Base-by-base conservation (phyloP, 2,113 vertebrate species). In the Riparia riparia region DNA sequence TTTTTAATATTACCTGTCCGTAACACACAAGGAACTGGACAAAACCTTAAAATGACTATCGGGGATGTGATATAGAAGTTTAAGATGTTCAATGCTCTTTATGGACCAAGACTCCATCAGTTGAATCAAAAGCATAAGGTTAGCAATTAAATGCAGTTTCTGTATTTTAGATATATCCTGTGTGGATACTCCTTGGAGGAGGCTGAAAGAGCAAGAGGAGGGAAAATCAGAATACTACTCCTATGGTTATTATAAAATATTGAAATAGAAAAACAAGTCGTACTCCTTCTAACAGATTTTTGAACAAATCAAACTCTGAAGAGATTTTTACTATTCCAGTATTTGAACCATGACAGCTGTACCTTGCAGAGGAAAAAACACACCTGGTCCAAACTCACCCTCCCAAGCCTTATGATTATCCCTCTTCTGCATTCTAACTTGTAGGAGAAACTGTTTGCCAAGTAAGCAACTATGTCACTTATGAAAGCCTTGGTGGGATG, bases 401-500 rank as follows among this genome's bases (percentile, higher is more conserved):
- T 95, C 32, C 31, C 44, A 82, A 72, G 49, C 61, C 34, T 65
- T 81, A 20, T 63, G 85, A 82, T 88, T 73, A 79, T 32, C 10
- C 14, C 10, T 68, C 32, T 53, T n/a, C 54, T 72, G 17, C 60
- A 47, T 86, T 93, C 49, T 56, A 77, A 80, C 82, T 81, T 74
- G 14, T 34, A 77, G 53, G 29, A 79, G 29, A 83, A 25, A 94
- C 34, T 66, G 54, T 66, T 94, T 94, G 79, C 84, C 78, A 90
- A 80, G 72, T 90, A 95, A 97, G 94, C 69, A 94, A 34, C 34
- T 90, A 31, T 58, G 71, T 61, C 37, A 18, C 51, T 95, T 74
- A 82, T 54, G 45, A 76, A 93, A 92, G 80, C 53, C 68, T 31
- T 26, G 21, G 7, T 26, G 16, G 6, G 7, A 69, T 91, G 31